Evolutionary conservation across 2,888 invertebrate genomes (phyloP).

Genomic region (Adelphocoris suturalis): DNA sequence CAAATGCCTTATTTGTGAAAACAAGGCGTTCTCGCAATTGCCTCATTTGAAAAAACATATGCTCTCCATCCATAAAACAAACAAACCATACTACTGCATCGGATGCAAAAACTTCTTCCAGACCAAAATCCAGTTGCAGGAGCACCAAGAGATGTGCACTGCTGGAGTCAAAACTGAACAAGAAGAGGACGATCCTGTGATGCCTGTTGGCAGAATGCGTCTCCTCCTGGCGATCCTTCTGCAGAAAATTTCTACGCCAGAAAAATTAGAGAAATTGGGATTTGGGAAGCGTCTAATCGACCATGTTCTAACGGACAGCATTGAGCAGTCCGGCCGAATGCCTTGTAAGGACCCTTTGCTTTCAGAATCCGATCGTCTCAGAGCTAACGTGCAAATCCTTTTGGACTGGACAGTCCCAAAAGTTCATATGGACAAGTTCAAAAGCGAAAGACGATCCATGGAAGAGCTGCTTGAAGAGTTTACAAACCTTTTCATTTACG

Average conservation of each 20-base stretch:
- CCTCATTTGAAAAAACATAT: slow-evolving; percentile 94
- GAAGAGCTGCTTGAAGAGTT: slow-evolving; percentile 89
- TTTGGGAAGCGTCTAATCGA: slow-evolving; percentile 88
- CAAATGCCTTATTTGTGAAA: slow-evolving; percentile 79
- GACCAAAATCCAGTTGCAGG: slow-evolving; percentile 84
- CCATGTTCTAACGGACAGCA: slow-evolving; percentile 88
- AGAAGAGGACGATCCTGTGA: slow-evolving; percentile 79
- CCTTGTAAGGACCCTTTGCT: slow-evolving; percentile 83
- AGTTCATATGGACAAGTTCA: slow-evolving; percentile 87
- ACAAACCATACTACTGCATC: slow-evolving; percentile 88
- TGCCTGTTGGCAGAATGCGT: slow-evolving; percentile 87
- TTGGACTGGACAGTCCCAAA: slow-evolving; percentile 90
- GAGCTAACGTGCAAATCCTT: slow-evolving; percentile 87
- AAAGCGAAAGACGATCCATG: slow-evolving; percentile 86
- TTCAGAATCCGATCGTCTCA: slow-evolving; percentile 84
- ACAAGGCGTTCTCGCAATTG: slow-evolving; percentile 88
- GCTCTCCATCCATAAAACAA: slow-evolving; percentile 89
- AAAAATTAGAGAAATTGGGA: slow-evolving; percentile 88
- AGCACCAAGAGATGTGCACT: slow-evolving; percentile 59
- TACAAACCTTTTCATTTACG: slow-evolving; percentile 78
- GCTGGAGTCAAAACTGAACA: slow-evolving; percentile 54
- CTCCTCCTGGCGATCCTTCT: slow-evolving; percentile 89
- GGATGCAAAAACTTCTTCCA: slow-evolving; percentile 87
- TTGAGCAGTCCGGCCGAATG: slow-evolving; percentile 86
- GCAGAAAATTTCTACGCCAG: slow-evolving; percentile 90